A percentile compares a stretch with the other conserved stretches of the same genome.
Conservation (phyloP, 2,888 invertebrate species). For the Drosophila neonasuta region DNA sequence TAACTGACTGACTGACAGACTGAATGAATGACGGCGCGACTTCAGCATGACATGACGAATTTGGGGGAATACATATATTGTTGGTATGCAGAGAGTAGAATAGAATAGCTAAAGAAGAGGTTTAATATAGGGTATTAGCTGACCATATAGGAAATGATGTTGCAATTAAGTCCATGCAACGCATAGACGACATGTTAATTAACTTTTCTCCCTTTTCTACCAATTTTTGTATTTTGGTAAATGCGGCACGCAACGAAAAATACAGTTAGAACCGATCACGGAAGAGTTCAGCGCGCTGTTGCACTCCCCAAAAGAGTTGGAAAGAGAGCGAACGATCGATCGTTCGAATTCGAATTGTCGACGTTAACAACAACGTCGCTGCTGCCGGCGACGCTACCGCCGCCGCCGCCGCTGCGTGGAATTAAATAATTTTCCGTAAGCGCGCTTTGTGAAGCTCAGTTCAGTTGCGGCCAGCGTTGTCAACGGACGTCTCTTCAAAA, state of each 20-base stretch:
- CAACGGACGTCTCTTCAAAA: conserved; percentile 62
- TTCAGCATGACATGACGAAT: conserved; percentile 33
- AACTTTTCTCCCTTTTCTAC: conserved; percentile 3
- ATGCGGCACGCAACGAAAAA: conserved; percentile 36
- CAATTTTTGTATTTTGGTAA: conserved; percentile 11
- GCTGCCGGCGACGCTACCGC: conserved; percentile 2
- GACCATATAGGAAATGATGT: conserved; percentile 32
- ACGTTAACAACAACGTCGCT: conserved; percentile 4
- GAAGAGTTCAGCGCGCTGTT: conserved; percentile 24
- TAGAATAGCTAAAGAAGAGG: background rate
- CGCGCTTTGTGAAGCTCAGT: conserved; percentile 74
- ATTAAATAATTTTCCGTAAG: conserved; percentile 75
- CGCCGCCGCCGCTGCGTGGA: conserved; percentile 37
- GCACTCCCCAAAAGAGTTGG: background rate
- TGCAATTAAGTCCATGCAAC: conserved; percentile 39
- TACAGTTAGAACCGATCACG: conserved; percentile 50
- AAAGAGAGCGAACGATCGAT: conserved; percentile 28
- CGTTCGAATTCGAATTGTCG: conserved; percentile 28
- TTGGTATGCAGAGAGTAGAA: conserved; percentile 10
- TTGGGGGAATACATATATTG: background rate
- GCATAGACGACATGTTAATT: conserved; percentile 32
- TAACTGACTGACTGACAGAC: conserved; percentile 22
- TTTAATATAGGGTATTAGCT: conserved; percentile 43
- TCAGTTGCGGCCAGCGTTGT: conserved; percentile 74
- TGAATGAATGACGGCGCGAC: conserved; percentile 27